These are phyloP conservation scores for Myrmecophaga tridactyla DNA, from an alignment of 2,113 vertebrate species.

Conservation along the genomic window DNA sequence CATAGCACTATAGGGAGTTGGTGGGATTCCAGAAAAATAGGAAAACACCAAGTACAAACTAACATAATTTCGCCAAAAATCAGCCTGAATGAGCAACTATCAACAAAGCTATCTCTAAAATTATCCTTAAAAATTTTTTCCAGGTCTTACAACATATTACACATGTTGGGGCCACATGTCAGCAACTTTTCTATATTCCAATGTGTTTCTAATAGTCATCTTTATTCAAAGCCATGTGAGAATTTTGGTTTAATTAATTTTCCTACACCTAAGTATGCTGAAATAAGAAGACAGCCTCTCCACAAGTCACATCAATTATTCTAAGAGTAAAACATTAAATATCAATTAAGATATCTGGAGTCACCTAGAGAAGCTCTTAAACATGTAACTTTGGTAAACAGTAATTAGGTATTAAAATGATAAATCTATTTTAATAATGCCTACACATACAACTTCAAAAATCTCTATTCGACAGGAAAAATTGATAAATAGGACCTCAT, in stretches of 20 bases:
- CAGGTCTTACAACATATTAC: background rate
- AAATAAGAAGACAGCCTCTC: background rate
- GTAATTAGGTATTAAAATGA: slow-evolving; percentile 26
- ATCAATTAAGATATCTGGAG: slow-evolving; percentile 17
- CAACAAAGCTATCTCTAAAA: slow-evolving; percentile 20
- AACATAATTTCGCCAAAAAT: background rate
- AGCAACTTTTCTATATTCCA: background rate
- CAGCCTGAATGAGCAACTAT: background rate
- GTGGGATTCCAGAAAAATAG: background rate
- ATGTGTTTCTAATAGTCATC: background rate
- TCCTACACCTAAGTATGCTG: background rate
- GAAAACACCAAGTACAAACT: background rate
- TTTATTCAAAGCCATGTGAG: slow-evolving; percentile 11
- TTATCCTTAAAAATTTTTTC: background rate
- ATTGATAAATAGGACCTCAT: too few species aligned
- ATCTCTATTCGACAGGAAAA: background rate
- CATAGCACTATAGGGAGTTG: background rate
- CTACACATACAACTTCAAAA: slow-evolving; percentile 1
- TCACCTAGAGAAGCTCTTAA: background rate
- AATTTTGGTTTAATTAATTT: slow-evolving; percentile 30
- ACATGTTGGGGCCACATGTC: background rate
- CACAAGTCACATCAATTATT: slow-evolving; percentile 5
- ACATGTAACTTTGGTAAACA: background rate
- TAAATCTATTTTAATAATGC: background rate
- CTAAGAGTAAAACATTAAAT: slow-evolving; percentile 32